Base-by-base conservation (phyloP, 2,888 invertebrate species). In the Celastrina argiolus region DNA sequence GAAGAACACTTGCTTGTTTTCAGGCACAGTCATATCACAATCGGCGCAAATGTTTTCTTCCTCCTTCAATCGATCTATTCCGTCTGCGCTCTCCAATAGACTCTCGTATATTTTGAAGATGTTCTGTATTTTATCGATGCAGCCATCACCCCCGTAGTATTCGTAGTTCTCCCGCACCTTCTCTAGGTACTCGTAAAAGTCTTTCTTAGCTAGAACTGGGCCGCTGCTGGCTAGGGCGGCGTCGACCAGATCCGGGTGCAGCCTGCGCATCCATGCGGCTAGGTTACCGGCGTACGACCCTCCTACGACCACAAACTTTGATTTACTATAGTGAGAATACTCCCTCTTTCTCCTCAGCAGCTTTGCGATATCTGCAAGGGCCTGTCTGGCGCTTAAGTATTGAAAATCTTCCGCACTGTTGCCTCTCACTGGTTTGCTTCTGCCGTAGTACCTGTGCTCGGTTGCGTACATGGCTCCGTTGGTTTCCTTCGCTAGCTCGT, bases 201-300 rank as follows among this genome's bases (percentile, higher is more conserved):
- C 83, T 70, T 78, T 81, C 70, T 88, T 87, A 1, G 88, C 88
- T 58, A 87, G 67, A 28, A 89, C 87, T 8, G 90, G 90, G 16
- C 81, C 88, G 72, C 90, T 90, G 67, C 88, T 89, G 0, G 88
- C 82, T 42, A 88, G 75, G 8, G 84, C 87, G 28, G 87, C 88
- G 71, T 88, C 82, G 0, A 89, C 79, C 67, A 87, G 72, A n/a
- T 83, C 71, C 12, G 89, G 87, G 69, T 89, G 88, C 0, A 84
- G 59, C 1, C 85, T 70, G 71, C 76, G 83, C 79, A 88, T 81
- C 89, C 89, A 89, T 1, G 86, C 87, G 26, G 90, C 89, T 70
- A 90, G 79, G 66, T 88, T 90, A 7, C 86, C 89, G 1, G 88
- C 78, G 66, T 90, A 89, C 2, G 88, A 89, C 10, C 88, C 88